Percentiles rank a stretch among this genome's conserved stretches.
Conservation (phyloP, 1,140 invertebrate species). For the Pseudomyrmex cubaensis region DNA sequence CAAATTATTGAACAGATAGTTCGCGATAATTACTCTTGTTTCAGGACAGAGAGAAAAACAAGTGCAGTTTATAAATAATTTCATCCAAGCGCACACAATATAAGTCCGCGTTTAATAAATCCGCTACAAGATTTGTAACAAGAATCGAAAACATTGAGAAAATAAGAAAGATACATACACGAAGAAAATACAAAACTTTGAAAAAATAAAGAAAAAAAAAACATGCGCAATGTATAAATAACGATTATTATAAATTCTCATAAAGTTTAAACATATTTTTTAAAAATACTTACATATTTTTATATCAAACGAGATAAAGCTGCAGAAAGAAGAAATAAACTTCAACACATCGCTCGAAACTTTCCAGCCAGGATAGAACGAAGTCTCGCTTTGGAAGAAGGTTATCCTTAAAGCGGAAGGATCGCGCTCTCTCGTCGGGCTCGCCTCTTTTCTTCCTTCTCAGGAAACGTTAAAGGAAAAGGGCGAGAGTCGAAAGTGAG, state of each 20-base stretch:
- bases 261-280: neutral
- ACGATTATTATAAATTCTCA: too few relatives aligned
- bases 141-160: too few relatives aligned
- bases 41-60: neutral
- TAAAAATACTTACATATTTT: too few relatives aligned
- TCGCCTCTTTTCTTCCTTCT: neutral
- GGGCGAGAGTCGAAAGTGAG: neutral
- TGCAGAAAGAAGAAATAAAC: constrained; percentile 7
- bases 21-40: constrained; percentile 25
- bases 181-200: too few relatives aligned
- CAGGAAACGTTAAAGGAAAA: neutral
- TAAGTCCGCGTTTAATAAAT: too few relatives aligned
- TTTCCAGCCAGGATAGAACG: neutral
- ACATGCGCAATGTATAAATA: too few relatives aligned
- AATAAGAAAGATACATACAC: too few relatives aligned
- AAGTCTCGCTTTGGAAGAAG: neutral
- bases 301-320: neutral
- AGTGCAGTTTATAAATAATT: neutral
- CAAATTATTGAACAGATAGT: constrained; percentile 38
- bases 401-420: constrained; percentile 49
- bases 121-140: too few relatives aligned
- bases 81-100: too few relatives aligned
- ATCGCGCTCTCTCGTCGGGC: neutral
- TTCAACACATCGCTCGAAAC: constrained; percentile 9
- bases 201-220: too few relatives aligned